Percentiles rank a stretch among this genome's conserved stretches.
Evolutionary conservation across 2,888 invertebrate genomes (phyloP).

Genomic region (Liopterus haemorrhoidalis): DNA sequence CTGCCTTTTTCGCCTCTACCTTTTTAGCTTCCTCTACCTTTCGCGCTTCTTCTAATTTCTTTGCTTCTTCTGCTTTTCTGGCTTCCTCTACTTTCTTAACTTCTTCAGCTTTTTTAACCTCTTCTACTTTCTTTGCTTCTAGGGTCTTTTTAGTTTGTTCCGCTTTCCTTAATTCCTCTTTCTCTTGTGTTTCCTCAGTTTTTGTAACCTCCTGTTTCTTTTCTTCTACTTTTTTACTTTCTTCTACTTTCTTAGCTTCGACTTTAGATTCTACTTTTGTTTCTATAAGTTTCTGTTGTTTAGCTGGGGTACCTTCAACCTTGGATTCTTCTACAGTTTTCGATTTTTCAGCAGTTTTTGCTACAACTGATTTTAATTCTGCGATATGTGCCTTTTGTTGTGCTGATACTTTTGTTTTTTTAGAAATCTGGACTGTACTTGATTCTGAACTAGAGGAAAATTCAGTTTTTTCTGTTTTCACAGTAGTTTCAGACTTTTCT

Average conservation of each 20-base stretch:
- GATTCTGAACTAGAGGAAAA: constrained; percentile 1
- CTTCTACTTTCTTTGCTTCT: constrained; percentile 11
- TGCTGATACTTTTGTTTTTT: too few species aligned
- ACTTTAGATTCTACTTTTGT: constrained; percentile 38
- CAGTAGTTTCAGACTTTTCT: constrained; percentile 9
- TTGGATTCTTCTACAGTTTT: constrained; percentile 24
- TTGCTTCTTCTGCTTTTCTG: constrained; percentile 22
- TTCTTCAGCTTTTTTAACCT: constrained; percentile 11
- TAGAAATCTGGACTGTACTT: constrained; percentile 22
- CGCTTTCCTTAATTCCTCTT: constrained; percentile 3
- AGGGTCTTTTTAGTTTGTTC: constrained; percentile 19
- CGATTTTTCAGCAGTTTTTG: constrained; percentile 13
- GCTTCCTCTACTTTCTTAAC: constrained; percentile 14
- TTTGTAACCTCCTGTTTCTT: constrained; percentile 26
- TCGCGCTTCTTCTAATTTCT: constrained; percentile 14
- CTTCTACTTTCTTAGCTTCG: constrained; percentile 46
- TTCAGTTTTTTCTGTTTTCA: neutral
- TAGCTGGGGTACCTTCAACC: constrained; percentile 18
- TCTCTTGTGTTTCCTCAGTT: constrained; percentile 22
- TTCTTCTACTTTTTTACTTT: constrained; percentile 27
- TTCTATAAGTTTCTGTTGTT: constrained; percentile 24
- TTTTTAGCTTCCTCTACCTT: constrained; percentile 7
- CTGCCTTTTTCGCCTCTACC: constrained; percentile 5
- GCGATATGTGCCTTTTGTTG: too few species aligned
- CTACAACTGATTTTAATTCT: constrained; percentile 23